A percentile compares a stretch with the other conserved stretches of the same genome.
Evolutionary conservation across 2,888 invertebrate genomes (phyloP).

Genomic region (Meta bourneti): DNA sequence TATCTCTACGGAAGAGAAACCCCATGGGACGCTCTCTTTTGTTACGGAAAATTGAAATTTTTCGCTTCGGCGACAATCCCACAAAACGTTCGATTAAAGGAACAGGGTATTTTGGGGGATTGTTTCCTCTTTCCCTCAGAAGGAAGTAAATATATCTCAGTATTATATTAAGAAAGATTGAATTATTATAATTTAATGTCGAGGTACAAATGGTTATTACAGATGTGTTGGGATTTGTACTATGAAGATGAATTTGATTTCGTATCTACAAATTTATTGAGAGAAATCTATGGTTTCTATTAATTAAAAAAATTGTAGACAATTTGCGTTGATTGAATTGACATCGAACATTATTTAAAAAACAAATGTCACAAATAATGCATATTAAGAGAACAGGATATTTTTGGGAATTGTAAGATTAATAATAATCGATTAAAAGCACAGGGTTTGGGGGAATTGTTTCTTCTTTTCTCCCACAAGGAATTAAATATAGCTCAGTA

Average conservation of each 20-base stretch:
- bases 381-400: no score
- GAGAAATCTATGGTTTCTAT: background rate
- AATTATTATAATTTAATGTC: background rate
- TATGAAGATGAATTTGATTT: background rate
- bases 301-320: background rate
- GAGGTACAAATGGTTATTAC: no score
- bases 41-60: constrained; percentile 22
- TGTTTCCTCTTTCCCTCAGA: background rate
- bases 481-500: no score
- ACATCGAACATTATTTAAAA: no score
- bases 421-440: no score
- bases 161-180: background rate
- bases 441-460: no score
- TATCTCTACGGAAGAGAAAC: background rate
- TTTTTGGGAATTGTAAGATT: no score
- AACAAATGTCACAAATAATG: no score
- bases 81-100: constrained; percentile 2
- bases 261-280: no score
- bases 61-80: background rate
- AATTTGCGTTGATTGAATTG: no score
- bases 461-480: no score
- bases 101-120: background rate
- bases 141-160: background rate
- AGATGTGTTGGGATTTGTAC: background rate
- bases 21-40: constrained; percentile 3